Evolutionary conservation across 2,888 invertebrate species (phyloP).

Genomic region (Sarcophaga carnaria): DNA sequence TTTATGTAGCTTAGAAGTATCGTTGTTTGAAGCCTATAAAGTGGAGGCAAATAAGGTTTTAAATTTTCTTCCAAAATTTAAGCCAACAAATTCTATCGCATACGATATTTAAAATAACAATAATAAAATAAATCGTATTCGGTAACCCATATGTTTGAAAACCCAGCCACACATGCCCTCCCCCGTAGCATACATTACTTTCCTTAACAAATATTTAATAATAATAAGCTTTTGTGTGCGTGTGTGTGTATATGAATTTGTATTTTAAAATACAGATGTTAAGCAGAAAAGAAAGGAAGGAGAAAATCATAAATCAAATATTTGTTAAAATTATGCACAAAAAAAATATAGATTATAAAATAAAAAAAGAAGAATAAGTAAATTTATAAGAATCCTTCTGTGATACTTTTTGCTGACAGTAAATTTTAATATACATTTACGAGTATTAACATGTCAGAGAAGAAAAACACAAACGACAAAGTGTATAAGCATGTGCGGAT

Average conservation of each 20-base stretch:
- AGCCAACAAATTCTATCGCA: no score
- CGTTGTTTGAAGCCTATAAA: no score
- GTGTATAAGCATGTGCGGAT: not conserved
- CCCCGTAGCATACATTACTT: not conserved
- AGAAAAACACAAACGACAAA: not conserved
- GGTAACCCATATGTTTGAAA: not conserved
- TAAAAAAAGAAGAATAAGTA: not conserved
- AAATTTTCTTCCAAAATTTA: no score
- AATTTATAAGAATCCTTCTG: not conserved
- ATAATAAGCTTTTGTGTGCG: not conserved
- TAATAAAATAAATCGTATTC: no score
- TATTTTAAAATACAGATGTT: conserved; percentile 14
- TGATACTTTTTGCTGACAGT: conserved; percentile 13
- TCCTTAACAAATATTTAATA: not conserved
- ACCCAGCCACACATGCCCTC: not conserved
- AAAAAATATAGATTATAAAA: not conserved
- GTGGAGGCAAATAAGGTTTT: no score
- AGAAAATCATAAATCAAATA: conserved; percentile 42
- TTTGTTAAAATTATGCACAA: conserved; percentile 17
- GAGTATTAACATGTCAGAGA: not conserved
- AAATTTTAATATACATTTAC: conserved; percentile 13
- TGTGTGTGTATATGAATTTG: not conserved
- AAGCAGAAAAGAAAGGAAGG: not conserved
- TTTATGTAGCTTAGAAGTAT: no score
- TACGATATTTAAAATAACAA: no score